Conservation (phyloP, 2,888 invertebrate genomes). For the Venusia cambrica region DNA sequence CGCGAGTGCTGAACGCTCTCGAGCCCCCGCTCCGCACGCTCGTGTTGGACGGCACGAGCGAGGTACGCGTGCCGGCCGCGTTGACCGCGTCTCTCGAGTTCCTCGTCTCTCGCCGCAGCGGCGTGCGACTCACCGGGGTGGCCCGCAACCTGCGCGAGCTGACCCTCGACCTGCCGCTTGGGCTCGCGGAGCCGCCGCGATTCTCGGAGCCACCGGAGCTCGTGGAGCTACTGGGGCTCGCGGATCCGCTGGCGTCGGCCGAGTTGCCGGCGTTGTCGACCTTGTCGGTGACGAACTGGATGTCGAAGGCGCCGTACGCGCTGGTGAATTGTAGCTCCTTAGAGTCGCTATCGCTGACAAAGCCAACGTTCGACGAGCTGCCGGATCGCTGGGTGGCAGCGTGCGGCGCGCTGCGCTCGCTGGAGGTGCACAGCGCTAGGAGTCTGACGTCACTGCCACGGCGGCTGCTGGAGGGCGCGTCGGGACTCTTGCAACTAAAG, state of each 20-base stretch:
- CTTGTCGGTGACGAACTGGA: constrained; percentile 19
- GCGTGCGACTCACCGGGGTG: too few relatives aligned
- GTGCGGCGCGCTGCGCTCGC: constrained; percentile 16
- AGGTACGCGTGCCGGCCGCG: constrained; percentile 9
- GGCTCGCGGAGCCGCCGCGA: constrained; percentile 21
- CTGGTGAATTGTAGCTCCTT: constrained; percentile 17
- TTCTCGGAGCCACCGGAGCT: constrained; percentile 21
- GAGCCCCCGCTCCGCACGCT: constrained; percentile 16
- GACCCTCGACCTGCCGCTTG: constrained; percentile 16
- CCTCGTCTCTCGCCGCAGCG: constrained; percentile 12
- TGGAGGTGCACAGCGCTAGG: constrained; percentile 9
- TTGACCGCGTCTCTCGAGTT: constrained; percentile 22
- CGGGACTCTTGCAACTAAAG: constrained; percentile 2
- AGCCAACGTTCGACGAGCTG: constrained; percentile 24
- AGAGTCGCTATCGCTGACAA: constrained; percentile 24
- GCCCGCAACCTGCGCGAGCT: too few relatives aligned
- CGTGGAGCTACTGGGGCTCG: constrained; percentile 15
- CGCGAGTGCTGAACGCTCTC: constrained; percentile 5
- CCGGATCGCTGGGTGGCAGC: constrained; percentile 14
- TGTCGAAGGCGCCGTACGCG: constrained; percentile 8
- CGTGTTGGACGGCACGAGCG: constrained; percentile 24
- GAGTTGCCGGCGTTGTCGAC: constrained; percentile 19
- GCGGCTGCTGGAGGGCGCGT: constrained; percentile 10
- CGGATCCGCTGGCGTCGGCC: constrained; percentile 25
- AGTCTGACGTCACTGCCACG: not conserved